Base-by-base conservation (phyloP, 2,797 vertebrate species). In the Microchirus variegatus region DNA sequence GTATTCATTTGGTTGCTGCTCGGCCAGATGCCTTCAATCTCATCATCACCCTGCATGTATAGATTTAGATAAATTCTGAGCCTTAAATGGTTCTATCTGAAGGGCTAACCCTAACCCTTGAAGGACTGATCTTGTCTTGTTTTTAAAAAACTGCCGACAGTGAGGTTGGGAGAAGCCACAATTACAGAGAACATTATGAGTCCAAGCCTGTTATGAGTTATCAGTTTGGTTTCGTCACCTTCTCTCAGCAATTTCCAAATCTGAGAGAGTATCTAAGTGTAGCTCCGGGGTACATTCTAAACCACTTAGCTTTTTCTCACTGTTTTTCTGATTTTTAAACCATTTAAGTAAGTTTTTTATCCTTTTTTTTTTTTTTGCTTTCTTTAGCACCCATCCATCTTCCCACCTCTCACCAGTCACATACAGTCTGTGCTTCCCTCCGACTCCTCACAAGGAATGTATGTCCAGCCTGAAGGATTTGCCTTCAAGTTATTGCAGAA, bases 361-460 rank as follows among this genome's bases (percentile, higher is more conserved):
- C 13, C 13, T 13, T 10, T 13, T 42, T 2, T 15, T 42, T 15
- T 10, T 42, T 6, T 42, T 42, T 41, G 19, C 31, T 31, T 31
- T 31, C 31, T 31, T 8, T 8, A 31, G 31, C 4, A 36, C 17
- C 16, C 26, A 16, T 70, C 36, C 5, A 2, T 42, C 48, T 16
- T 5, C 41, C 41, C n/a, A 37, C 53, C 48, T 47, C 38, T 19
- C 48, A 49, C 40, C 47, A 59, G 52, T 58, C 81, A 61, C 66
- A 51, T 9, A 36, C 70, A 14, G 22, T 22, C 57, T 68, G 54
- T 49, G 26, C 1, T 57, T 45, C 59, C 52, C 55, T 49, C 41
- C 54, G 45, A 53, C 56, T 70, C 58, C 50, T 18, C 47, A 13
- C 42, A 55, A 86, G 79, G 73, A 89, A 88, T 86, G 81, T 35